Conservation (phyloP, 2,797 vertebrate species). For the Macrochelys suwanniensis region DNA sequence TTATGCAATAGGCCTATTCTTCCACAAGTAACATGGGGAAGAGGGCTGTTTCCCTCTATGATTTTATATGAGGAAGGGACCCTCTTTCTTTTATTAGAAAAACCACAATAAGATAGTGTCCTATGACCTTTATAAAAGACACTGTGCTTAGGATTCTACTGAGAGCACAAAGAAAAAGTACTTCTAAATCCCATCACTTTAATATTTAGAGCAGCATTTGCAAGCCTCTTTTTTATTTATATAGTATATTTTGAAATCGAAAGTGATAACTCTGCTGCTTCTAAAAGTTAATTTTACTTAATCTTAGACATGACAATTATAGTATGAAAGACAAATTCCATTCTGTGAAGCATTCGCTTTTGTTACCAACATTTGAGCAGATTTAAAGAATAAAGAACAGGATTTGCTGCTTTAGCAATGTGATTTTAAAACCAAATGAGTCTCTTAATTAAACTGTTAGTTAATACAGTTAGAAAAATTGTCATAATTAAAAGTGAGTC, state of each 20-base stretch:
- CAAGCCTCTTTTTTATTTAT: neutral
- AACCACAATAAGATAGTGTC: neutral
- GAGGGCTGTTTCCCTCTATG: neutral
- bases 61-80: neutral
- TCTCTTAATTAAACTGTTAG: neutral
- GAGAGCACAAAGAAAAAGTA: neutral
- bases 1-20: conserved; percentile 18
- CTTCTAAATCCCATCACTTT: neutral
- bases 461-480: neutral
- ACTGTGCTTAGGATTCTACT: neutral
- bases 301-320: neutral
- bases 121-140: neutral
- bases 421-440: neutral
- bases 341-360: neutral
- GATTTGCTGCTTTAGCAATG: neutral
- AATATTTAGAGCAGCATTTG: neutral
- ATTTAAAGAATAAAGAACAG: neutral
- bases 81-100: neutral
- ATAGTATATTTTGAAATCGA: neutral
- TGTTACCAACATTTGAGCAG: neutral
- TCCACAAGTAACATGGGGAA: conserved; percentile 30
- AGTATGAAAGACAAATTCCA: neutral
- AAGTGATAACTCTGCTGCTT: neutral
- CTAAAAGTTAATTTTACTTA: neutral
- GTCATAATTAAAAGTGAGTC: neutral